Conservation (phyloP, 2,888 invertebrate genomes). For the Erebia aethiops region DNA sequence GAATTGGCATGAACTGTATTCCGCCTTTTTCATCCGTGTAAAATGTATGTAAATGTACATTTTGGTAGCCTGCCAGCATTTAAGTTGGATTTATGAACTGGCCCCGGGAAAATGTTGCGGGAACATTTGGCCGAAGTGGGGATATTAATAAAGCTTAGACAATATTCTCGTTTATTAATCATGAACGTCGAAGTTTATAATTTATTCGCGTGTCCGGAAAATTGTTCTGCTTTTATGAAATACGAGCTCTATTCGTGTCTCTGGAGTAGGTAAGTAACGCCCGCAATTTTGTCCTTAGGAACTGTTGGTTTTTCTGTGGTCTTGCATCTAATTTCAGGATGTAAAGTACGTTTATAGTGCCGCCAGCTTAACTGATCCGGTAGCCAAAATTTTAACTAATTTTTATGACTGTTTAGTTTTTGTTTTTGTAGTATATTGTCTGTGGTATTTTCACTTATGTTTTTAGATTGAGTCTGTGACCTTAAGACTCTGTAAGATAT, state of each 20-base stretch:
- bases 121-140: background rate
- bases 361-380: too few species aligned
- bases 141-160: conserved; percentile 8
- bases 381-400: too few species aligned
- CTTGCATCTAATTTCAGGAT: too few species aligned
- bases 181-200: conserved; percentile 22
- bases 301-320: too few species aligned
- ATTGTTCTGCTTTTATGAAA: conserved; percentile 5
- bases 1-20: background rate
- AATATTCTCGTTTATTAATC: conserved; percentile 18
- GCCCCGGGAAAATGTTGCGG: conserved; percentile 3
- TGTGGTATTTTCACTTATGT: too few species aligned
- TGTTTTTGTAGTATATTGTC: too few species aligned
- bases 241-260: background rate
- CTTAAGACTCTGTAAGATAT: too few species aligned
- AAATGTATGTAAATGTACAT: conserved; percentile 10
- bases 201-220: conserved; percentile 20
- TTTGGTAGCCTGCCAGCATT: conserved; percentile 6
- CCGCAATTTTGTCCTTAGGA: too few species aligned
- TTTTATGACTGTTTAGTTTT: too few species aligned
- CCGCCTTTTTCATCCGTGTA: background rate
- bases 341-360: too few species aligned
- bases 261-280: too few species aligned
- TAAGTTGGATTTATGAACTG: conserved; percentile 4
- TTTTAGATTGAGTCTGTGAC: too few species aligned